A percentile compares a stretch with the other conserved stretches of the same genome.
phyloP scores from a whole-genome alignment of 2,797 vertebrate genomes.

The Argya squamiceps region DNA sequence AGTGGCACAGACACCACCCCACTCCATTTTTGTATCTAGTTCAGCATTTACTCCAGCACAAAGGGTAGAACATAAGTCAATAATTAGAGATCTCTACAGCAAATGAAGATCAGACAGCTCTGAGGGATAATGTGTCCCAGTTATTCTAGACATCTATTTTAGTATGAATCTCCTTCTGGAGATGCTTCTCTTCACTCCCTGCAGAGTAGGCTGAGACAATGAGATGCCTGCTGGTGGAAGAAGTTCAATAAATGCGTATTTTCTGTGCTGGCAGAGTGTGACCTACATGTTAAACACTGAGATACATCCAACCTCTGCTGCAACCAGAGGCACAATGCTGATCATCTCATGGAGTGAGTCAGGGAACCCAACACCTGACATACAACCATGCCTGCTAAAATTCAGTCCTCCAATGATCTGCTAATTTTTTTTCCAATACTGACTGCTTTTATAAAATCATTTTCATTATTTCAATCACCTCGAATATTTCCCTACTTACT shows the following conservation, averaged over 20 bases:
- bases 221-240: neutral
- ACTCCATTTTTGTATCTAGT: neutral
- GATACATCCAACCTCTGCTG: neutral
- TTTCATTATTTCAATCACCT: neutral
- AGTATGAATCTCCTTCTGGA: neutral
- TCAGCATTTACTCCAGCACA: neutral
- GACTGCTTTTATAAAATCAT: neutral
- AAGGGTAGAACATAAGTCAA: neutral
- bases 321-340: neutral
- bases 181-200: neutral
- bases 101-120: neutral
- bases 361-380: neutral
- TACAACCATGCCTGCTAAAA: neutral
- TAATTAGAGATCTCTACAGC: neutral
- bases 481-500: neutral
- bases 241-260: neutral
- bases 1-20: neutral
- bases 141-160: conserved; percentile 28
- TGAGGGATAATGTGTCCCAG: conserved; percentile 22
- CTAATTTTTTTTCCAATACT: neutral
- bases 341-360: neutral
- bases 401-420: neutral
- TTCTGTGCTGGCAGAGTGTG: neutral
- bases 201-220: neutral
- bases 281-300: neutral